Conservation (phyloP, 1,140 invertebrate genomes). For the Prorops nasuta region DNA sequence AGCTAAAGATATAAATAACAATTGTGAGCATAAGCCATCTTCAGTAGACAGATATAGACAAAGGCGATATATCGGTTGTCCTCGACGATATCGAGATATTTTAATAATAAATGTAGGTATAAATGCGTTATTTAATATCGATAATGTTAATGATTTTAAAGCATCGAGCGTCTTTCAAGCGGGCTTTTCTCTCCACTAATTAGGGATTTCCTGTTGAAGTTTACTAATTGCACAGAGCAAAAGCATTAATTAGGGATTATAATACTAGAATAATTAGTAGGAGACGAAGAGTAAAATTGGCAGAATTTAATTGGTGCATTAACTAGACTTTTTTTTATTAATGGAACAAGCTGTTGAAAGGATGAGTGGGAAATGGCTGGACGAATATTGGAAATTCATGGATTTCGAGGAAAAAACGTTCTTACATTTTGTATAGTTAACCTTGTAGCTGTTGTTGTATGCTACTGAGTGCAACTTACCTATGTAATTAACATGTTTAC, state of each 20-base stretch:
- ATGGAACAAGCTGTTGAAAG: no score
- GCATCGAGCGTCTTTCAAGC: not conserved
- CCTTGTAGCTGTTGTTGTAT: not conserved
- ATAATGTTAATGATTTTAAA: conserved; percentile 15
- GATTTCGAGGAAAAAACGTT: not conserved
- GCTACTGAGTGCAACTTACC: no score
- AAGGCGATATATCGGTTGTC: not conserved
- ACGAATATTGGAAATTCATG: not conserved
- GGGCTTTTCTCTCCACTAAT: not conserved
- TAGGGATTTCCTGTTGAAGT: not conserved
- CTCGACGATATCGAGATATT: conserved; percentile 23
- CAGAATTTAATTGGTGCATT: no score
- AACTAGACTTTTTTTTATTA: not conserved
- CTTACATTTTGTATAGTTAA: not conserved
- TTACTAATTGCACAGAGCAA: not conserved
- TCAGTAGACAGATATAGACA: conserved; percentile 4
- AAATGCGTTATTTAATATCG: conserved; percentile 48
- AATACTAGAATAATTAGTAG: not conserved
- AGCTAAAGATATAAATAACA: not conserved
- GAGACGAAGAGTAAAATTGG: no score
- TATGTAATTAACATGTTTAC: not conserved
- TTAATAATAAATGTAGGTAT: conserved; percentile 48
- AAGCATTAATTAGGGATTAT: not conserved
- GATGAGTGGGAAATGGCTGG: no score
- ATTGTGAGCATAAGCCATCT: not conserved